Base-by-base conservation (phyloP, 2,888 invertebrate genomes). In the Lasioglossum figueresi region DNA sequence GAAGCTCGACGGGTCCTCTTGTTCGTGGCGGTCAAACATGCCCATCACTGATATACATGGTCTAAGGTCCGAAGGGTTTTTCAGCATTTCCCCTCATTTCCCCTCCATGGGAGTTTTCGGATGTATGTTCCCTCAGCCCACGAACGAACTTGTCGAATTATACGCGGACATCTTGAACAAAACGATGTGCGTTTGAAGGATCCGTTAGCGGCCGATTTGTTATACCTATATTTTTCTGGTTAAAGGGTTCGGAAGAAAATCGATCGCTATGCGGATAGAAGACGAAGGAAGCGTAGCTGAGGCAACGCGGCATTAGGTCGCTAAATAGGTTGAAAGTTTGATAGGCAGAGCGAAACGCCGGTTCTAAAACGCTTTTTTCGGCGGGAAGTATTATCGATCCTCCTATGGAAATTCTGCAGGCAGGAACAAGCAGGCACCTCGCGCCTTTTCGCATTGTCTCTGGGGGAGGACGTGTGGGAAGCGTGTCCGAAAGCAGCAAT, bases 341-440 rank as follows among this genome's bases (percentile, higher is more conserved):
- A 73, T 77, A 74, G 45, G 31, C 27, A 37, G n/a, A 37, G 34
- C 37, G 23, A 68, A 37, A 19, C 37, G 23, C 1, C 16, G 43
- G 27, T 23, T 76, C 56, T 31, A n/a, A 79, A 76, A 56, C 43
- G 37, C 45, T 66, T 34, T 34, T 34, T 56, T 40, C 34, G 74
- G 63, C 52, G 34, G 45, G 48, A 83, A 68, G 56, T 76, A 83
- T 48, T 73, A 85, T 83, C 73, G 84, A 85, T 85, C 68, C 79
- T n/a, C 10, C n/a, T 59, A 45, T 85, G 73, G 75, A 83, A 83
- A 83, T 76, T 83, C 63, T 74, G 63, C n/a, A 27, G 40, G 27
- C 19, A n/a, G 43, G 16, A 37, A 12, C 27, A 37, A 37, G 23
- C 68, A 23, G 19, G 40, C 52, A 45, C n/a, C 23, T 40, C 27